Base-by-base conservation (phyloP, 2,888 invertebrate species). In the Tanypteryx hageni region DNA sequence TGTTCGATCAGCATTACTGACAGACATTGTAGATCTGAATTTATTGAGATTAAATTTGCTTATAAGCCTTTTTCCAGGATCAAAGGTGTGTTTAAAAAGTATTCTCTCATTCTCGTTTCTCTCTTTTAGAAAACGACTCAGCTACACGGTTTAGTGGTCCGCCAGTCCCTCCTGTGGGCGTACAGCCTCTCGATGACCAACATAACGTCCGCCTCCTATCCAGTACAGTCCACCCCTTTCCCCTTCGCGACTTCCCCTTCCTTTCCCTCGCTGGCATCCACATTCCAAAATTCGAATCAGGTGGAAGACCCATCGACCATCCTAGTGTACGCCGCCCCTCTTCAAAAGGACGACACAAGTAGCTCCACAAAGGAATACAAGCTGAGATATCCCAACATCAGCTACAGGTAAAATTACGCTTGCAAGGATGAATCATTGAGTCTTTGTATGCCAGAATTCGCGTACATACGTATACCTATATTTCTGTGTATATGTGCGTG, bases 161-260 rank as follows among this genome's bases (percentile, higher is more conserved):
- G 89, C 14, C 89, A 89, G 68, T 89, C 89, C 18, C 89, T 89
- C 3, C 89, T 89, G 18, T 89, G 89, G 89, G 89, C 89, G 16
- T 89, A 89, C 89, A 68, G 64, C n/a, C 89, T 89, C 31, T 44
- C 61, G 18, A 18, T 64, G 64, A 44, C 89, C 64, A 89, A 89
- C 89, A 68, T 31, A 44, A 64, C 89, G 13, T 64, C 89, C n/a
- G 64, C 89, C 4, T 44, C 89, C 0, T 89, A 89, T 44, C 89
- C 89, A 0, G 61, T 31, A 7, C 86, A 64, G 31, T 14, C 61
- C 89, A 2, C 89, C 8, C 64, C 89, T 14, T 18, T 64, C 64
- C n/a, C 89, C 10, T 68, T 64, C 9, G 56, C 89, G 61, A 89
- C 86, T 1, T 59, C 31, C 18, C 59, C 86, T 2, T 86, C 86